Base-by-base conservation (phyloP, 2,797 vertebrate genomes). In the Rhinichthys osculus region DNA sequence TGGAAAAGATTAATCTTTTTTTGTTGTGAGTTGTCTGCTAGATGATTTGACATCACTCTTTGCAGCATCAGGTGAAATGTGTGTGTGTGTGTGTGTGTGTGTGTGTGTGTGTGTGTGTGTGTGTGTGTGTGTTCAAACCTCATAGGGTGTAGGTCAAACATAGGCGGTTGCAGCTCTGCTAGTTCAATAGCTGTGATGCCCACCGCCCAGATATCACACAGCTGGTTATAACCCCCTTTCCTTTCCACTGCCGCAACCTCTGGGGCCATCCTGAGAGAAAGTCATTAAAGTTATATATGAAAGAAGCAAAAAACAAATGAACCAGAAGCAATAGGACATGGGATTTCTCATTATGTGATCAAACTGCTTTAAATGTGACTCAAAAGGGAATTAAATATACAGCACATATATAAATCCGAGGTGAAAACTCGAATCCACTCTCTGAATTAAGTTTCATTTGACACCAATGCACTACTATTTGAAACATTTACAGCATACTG, bases 81-180 rank as follows among this genome's bases (percentile, higher is more conserved):
- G 62, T 40, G 73, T 47, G 10, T 71, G 40, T 33, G 14, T 82
- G 62, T 40, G 73, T 47, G 27, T 27, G 27, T 27, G 27, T 27
- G 27, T 27, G 40, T 33, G 14, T 82, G 62, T 40, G 73, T 47
- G 10, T 71, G n/a, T n/a, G 27, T 27, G 27, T 27, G 27, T 27
- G 27, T 27, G 40, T 33, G 14, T 82, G 62, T 40, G 73, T 47
- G 10, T 71, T 50, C 87, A 86, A 79, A 97, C 97, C 96, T 97
- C 97, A 98, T 98, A 3, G 97, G 97, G 87, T 98, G 97, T 77
- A 98, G 94, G 92, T 98, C 96, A 85, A 97, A 98, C 73, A 98
- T 96, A 5, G 97, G 97, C 0, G 97, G 97, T 84, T 97, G 97
- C 33, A 98, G 95, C 91, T 98, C 97, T 0, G 96, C 97, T 90